A percentile compares a stretch with the other conserved stretches of the same genome.
Conservation (phyloP, 2,113 vertebrate genomes). For the Hypanus sabinus region DNA sequence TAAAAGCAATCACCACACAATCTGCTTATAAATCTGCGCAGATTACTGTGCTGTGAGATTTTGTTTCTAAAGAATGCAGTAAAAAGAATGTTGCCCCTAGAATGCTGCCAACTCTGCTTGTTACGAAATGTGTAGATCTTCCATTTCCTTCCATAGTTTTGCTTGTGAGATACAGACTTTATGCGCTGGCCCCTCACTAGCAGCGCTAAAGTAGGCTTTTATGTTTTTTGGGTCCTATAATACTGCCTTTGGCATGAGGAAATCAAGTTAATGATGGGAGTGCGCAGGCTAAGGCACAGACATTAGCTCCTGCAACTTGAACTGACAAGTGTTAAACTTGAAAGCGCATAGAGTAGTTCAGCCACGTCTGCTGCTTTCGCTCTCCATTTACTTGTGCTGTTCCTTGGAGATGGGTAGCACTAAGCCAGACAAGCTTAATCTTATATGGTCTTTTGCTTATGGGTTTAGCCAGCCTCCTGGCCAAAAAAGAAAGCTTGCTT, state of each 20-base stretch:
- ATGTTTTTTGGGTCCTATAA: background rate
- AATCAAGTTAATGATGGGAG: background rate
- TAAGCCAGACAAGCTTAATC: background rate
- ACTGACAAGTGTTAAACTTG: background rate
- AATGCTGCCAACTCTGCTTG: background rate
- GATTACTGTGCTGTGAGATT: background rate
- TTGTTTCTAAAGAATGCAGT: background rate
- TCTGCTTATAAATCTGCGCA: background rate
- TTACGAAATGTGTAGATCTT: background rate
- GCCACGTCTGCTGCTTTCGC: background rate
- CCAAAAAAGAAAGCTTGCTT: background rate
- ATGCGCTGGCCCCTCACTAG: background rate
- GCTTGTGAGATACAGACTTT: too few relatives aligned
- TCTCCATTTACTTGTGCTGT: background rate
- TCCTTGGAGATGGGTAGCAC: background rate
- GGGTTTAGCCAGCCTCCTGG: background rate
- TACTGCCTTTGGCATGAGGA: background rate
- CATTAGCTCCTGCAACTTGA: background rate
- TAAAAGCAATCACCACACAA: background rate
- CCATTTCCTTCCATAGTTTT: background rate
- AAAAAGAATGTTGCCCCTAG: background rate
- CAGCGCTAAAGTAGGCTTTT: too few relatives aligned
- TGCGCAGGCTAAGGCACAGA: background rate
- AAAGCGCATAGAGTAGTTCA: background rate
- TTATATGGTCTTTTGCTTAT: background rate